Conservation (phyloP, 2,797 vertebrate species). For the Periophthalmus magnuspinnatus region DNA sequence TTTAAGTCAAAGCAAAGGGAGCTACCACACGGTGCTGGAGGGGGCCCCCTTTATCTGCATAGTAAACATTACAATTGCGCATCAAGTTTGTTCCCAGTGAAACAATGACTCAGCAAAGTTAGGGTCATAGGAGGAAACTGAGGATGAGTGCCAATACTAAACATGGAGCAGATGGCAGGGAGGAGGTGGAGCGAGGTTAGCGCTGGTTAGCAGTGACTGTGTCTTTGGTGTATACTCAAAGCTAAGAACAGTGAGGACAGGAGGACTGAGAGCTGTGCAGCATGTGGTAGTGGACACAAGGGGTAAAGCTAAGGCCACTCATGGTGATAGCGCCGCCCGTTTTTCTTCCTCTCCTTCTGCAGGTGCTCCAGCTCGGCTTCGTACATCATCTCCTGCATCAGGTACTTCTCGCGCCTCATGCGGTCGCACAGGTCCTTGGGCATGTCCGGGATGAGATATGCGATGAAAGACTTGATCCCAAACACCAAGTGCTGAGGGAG, state of each 20-base stretch:
- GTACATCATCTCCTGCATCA: slow-evolving; percentile 99
- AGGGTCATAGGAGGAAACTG: slow-evolving; percentile 46
- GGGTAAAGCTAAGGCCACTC: slow-evolving; percentile 93
- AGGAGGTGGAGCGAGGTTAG: slow-evolving; percentile 24
- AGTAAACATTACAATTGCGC: slow-evolving; percentile 86
- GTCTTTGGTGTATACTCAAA: slow-evolving; percentile 77
- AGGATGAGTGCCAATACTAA: slow-evolving; percentile 20
- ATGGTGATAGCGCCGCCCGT: slow-evolving; percentile 93
- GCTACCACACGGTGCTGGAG: slow-evolving; percentile 69
- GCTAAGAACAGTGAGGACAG: slow-evolving; percentile 48
- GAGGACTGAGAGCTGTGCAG: slow-evolving; percentile 31
- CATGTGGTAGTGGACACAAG: slow-evolving; percentile 15
- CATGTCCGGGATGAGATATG: slow-evolving; percentile 98
- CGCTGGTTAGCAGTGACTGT: slow-evolving; percentile 45
- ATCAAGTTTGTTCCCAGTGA: slow-evolving; percentile 50
- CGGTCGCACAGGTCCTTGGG: slow-evolving; percentile 95
- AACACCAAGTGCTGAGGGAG: slow-evolving; percentile 93
- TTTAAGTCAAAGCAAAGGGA: slow-evolving; percentile 57
- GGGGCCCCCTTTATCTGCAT: slow-evolving; percentile 85
- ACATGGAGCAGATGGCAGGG: slow-evolving; percentile 44
- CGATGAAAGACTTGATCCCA: slow-evolving; percentile 98
- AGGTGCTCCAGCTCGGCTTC: slow-evolving; percentile 96
- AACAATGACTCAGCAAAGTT: slow-evolving; percentile 69
- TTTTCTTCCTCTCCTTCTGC: slow-evolving; percentile 93
- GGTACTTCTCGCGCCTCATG: slow-evolving; percentile 96